Evolutionary conservation across 2,797 vertebrate species (phyloP).

Genomic region (Sandelia bainsii): DNA sequence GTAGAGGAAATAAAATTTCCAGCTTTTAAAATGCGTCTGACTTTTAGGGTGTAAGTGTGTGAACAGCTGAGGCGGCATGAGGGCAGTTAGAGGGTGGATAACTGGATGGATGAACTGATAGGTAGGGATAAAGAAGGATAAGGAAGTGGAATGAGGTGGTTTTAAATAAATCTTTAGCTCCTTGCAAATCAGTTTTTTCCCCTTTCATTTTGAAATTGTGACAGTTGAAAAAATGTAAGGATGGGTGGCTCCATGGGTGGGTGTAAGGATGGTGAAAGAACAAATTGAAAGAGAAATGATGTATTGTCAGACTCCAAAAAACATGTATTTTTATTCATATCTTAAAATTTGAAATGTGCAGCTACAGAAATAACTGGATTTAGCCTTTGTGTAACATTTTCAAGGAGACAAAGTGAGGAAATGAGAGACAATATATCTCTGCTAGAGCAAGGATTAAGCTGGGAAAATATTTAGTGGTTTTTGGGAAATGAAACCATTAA

Average conservation of each 20-base stretch:
- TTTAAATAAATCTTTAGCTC: conserved; percentile 51
- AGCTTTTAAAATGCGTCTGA: conserved; percentile 46
- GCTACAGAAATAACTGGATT: conserved; percentile 1
- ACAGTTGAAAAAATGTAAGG: conserved; percentile 53
- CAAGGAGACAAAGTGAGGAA: neutral
- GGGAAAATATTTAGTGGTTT: too few species aligned
- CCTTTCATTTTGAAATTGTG: conserved; percentile 54
- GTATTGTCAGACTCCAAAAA: conserved; percentile 13
- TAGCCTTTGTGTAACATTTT: neutral
- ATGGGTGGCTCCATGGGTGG: conserved; percentile 11
- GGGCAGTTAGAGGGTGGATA: conserved; percentile 25
- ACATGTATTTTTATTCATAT: conserved; percentile 9
- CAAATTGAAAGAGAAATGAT: conserved; percentile 22
- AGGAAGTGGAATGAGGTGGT: conserved; percentile 48
- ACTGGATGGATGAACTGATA: conserved; percentile 46
- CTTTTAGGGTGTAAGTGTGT: conserved; percentile 44
- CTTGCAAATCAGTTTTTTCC: conserved; percentile 34
- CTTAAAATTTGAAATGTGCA: conserved; percentile 13
- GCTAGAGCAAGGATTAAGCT: neutral
- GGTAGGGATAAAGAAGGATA: conserved; percentile 56
- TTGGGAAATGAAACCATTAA: neutral
- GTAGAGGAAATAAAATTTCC: conserved; percentile 55
- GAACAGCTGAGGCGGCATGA: conserved; percentile 24
- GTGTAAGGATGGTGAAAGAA: conserved; percentile 29
- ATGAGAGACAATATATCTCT: neutral